A percentile compares a stretch with the other conserved stretches of the same genome.
Conservation (phyloP, 2,888 invertebrate species). For the Oligia latruncula region DNA sequence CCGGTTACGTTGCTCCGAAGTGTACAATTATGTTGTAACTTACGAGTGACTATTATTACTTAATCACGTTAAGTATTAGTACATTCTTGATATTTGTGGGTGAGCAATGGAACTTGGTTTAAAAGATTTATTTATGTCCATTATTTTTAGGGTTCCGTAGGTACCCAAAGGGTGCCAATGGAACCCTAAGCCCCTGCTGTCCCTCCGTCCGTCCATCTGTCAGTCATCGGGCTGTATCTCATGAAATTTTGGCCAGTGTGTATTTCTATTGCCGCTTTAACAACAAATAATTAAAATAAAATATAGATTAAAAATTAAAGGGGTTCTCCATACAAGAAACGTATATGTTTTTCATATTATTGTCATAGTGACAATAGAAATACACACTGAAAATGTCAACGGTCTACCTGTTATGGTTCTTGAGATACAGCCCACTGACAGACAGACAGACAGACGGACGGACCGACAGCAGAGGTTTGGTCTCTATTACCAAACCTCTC, state of each 20-base stretch:
- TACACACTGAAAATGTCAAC: too few species aligned
- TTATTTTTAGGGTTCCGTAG: not conserved
- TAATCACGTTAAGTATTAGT: constrained; percentile 43
- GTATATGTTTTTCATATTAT: too few species aligned
- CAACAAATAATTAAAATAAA: too few species aligned
- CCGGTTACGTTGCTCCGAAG: constrained; percentile 21
- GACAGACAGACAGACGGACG: not conserved
- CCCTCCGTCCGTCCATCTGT: not conserved
- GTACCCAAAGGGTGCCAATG: not conserved
- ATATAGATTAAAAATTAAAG: too few species aligned
- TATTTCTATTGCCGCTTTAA: too few species aligned
- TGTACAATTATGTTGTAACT: constrained; percentile 49
- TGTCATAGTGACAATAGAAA: too few species aligned
- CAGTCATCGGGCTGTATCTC: not conserved
- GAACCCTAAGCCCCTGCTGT: too few species aligned
- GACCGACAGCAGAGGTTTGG: not conserved
- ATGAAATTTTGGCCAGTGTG: too few species aligned
- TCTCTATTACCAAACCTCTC: too few species aligned
- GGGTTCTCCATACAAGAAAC: too few species aligned
- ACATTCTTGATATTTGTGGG: constrained; percentile 28
- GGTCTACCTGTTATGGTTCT: too few species aligned
- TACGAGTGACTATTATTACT: constrained; percentile 38
- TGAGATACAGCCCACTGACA: too few species aligned
- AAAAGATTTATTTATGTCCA: not conserved
- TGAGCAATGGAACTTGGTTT: constrained; percentile 20